Percentiles rank a stretch among this genome's conserved stretches.
phyloP scores from a whole-genome alignment of 2,113 vertebrate species.

The Gallinago jamesoni region DNA sequence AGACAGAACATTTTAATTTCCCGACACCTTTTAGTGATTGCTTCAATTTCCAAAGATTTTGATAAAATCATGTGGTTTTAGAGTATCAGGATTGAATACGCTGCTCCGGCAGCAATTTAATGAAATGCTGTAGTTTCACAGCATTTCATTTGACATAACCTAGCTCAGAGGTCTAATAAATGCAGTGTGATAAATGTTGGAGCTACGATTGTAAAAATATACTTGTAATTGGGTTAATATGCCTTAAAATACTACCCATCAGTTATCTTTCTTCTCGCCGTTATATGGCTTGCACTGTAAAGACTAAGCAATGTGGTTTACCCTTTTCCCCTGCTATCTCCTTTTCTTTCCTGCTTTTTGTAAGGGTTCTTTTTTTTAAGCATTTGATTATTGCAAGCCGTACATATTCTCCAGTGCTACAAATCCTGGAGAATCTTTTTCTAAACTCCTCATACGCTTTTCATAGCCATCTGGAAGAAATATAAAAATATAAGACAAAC shows the following conservation, averaged over 20 bases:
- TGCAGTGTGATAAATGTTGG: slow-evolving; percentile 86
- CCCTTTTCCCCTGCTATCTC: slow-evolving; percentile 6
- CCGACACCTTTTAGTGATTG: slow-evolving; percentile 91
- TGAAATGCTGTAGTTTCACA: slow-evolving; percentile 81
- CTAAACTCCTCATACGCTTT: neutral
- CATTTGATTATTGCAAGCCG: neutral
- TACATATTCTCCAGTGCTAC: neutral
- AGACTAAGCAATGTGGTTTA: slow-evolving; percentile 46
- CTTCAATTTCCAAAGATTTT: slow-evolving; percentile 96
- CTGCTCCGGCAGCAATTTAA: slow-evolving; percentile 78
- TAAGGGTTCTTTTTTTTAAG: neutral
- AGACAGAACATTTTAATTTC: slow-evolving; percentile 93
- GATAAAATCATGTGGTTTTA: slow-evolving; percentile 89
- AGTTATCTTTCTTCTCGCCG: slow-evolving; percentile 83
- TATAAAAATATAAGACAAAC: neutral
- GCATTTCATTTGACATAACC: slow-evolving; percentile 84
- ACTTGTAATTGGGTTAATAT: slow-evolving; percentile 99
- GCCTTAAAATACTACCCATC: slow-evolving; percentile 98
- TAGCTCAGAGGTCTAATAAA: slow-evolving; percentile 84
- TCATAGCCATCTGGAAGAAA: neutral
- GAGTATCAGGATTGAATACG: slow-evolving; percentile 83
- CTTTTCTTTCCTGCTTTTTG: neutral
- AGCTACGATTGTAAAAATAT: slow-evolving; percentile 90
- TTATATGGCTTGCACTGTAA: slow-evolving; percentile 59
- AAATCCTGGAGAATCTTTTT: neutral